Evolutionary conservation across 2,888 invertebrate species (phyloP), one percentile per base, ranked within the genome.

Genomic region (Tipula confusa): DNA sequence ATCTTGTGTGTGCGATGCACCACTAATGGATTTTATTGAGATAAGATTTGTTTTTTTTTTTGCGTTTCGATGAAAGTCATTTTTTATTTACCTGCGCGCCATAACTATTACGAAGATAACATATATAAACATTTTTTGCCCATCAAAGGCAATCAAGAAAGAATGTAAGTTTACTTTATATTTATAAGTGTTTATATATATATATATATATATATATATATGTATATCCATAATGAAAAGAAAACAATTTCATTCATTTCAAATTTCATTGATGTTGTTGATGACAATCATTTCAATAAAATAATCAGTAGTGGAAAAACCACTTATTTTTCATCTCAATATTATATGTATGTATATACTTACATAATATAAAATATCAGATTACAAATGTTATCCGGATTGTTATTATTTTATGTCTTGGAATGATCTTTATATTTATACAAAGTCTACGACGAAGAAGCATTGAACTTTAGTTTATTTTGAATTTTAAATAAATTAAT

Each of bases 171-270:
- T n/a, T n/a, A n/a, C 13, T 43, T n/a, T 43, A 7, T 43, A 9
- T 5, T n/a, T 43, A 24, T 24, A 6, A 24, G 1, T 15, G 15
- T 43, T 15, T 64, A 24, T 64, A 64, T 64, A 18, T 48, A 48
- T 0, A 7, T 38, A 18, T 0, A 5, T 48, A 64, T 64, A 24
- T 64, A 64, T 64, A 18, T 48, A 48, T 0, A 7, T 38, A 18
- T 0, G 5, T 48, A 64, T 64, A 24, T n/a, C n/a, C n/a, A n/a
- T n/a, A n/a, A n/a, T n/a, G n/a, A n/a, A n/a, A n/a, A n/a, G n/a
- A n/a, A n/a, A n/a, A 64, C 64, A 64, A 64, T 64, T 64, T 64
- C 64, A 64, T 64, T 64, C 64, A 64, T 64, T 64, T 64, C 9
- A 9, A 64, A 64, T 24, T 64, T 64, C 64, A 64, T 64, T 64